Evolutionary conservation across 1,140 invertebrate genomes (phyloP).

Genomic region (Eriocheir sinensis): DNA sequence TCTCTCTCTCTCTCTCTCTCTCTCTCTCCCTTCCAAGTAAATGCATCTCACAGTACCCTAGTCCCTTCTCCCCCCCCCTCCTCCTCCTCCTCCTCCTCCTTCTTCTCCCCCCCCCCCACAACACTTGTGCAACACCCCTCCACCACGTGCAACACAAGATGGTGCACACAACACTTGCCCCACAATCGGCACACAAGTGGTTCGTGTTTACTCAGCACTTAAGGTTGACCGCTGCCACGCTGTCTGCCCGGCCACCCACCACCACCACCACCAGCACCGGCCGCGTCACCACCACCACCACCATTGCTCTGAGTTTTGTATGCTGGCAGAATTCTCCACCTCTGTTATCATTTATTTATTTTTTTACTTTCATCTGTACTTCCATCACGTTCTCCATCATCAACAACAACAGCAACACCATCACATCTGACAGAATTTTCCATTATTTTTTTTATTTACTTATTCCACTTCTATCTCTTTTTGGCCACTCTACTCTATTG

Average conservation of each 20-base stretch:
- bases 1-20: background rate
- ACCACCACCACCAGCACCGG: background rate
- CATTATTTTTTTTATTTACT: no score
- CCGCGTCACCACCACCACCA: background rate
- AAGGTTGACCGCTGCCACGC: conserved; percentile 1
- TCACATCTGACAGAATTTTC: no score
- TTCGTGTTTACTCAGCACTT: conserved; percentile 2
- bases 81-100: no score
- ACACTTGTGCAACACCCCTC: background rate
- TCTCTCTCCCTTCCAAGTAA: background rate
- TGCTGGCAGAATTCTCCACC: no score
- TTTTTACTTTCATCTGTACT: background rate
- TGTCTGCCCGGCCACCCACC: background rate
- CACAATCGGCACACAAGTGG: background rate
- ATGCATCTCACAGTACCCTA: no score
- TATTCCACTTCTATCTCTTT: no score
- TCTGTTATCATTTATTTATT: no score
- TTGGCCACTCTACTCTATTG: no score
- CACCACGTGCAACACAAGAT: background rate
- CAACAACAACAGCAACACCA: background rate
- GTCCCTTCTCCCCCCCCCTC: no score
- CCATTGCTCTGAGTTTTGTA: background rate
- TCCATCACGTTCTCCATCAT: background rate
- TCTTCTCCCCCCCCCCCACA: background rate
- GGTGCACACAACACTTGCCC: background rate